Conservation (phyloP, 37 sponge, comb jelly and placozoan species). For the Diacarnus erythraeanus region DNA sequence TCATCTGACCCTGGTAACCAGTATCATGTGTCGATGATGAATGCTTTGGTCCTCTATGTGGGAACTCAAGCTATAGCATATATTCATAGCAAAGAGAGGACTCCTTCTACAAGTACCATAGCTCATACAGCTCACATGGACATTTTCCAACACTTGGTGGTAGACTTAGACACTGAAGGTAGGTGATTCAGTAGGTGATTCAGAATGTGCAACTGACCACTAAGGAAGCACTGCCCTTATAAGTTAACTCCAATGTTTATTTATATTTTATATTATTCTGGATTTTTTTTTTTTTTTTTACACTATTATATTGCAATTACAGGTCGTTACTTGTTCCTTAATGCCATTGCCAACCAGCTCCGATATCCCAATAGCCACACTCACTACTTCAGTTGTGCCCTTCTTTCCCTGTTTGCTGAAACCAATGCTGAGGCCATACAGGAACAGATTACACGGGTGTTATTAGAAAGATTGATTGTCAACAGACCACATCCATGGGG, state of each 20-base stretch:
- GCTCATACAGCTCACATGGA: constrained; percentile 96
- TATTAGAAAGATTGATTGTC: constrained; percentile 96
- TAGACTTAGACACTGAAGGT: constrained; percentile 98
- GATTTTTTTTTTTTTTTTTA: neutral
- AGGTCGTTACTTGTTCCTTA: constrained; percentile 98
- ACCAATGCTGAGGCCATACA: constrained; percentile 94
- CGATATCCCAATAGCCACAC: constrained; percentile 99
- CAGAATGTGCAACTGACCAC: neutral
- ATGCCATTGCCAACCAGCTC: constrained; percentile 98
- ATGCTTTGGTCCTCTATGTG: constrained; percentile 92
- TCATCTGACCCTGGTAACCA: constrained; percentile 81
- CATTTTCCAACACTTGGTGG: constrained; percentile 91
- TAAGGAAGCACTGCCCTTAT: neutral
- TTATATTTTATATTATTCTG: neutral
- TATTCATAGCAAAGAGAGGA: constrained; percentile 73
- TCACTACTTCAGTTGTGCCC: constrained; percentile 98
- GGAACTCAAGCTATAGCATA: constrained; percentile 92
- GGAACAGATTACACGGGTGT: constrained; percentile 98
- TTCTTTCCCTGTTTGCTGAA: constrained; percentile 92
- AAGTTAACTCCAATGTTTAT: too few species aligned
- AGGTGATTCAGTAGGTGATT: constrained; percentile 2
- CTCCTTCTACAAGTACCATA: constrained; percentile 85
- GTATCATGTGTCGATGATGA: constrained; percentile 95
- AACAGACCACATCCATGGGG: constrained; percentile 99
- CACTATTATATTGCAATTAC: neutral